Evolutionary conservation across 2,888 invertebrate genomes (phyloP), one percentile per base, ranked within the genome.

Genomic region (Leptopilina syphax): DNA sequence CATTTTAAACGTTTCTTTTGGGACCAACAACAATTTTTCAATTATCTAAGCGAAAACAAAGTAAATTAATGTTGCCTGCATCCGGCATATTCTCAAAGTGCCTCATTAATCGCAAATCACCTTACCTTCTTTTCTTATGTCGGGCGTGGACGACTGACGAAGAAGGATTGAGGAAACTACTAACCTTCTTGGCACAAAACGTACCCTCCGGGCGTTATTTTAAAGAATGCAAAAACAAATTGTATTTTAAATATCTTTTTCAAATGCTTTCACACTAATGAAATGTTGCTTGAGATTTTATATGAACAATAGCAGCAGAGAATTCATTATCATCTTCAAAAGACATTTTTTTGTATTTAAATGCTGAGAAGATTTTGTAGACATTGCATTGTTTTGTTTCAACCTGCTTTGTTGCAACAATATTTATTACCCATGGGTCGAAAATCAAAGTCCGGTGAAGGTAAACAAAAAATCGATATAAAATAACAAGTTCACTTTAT

Each of bases 11-110:
- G 4, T 67, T 73, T 41, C 54, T 65, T 78, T 68, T 80, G 83
- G 78, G 82, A 80, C 84, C 84, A 86, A 86, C 83, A 85, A 88
- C 85, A 84, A 88, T 88, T 88, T 88, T 89, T 87, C 85, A 88
- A 89, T 89, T 88, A 89, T 83, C 85, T 84, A 82, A 86, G 82
- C 88, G 87, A 85, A 85, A 87, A 87, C 85, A 85, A 86, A 85
- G 86, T 86, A 85, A 88, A 88, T 87, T 88, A 87, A 88, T 88
- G 54, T 50, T 50, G 54, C 54, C 73, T 73, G 73, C 50, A 73
- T 73, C 73, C 73, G 73, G 73, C 73, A 57, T 57, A 73, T 73
- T 73, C 73, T 73, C 57, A 73, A 73, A 73, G 73, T 73, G 73
- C 73, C 73, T 73, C 73, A 73, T 73, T 73, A 73, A 73, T 73